Base-by-base conservation (phyloP, 2,888 invertebrate genomes). In the Nasonia oneida region DNA sequence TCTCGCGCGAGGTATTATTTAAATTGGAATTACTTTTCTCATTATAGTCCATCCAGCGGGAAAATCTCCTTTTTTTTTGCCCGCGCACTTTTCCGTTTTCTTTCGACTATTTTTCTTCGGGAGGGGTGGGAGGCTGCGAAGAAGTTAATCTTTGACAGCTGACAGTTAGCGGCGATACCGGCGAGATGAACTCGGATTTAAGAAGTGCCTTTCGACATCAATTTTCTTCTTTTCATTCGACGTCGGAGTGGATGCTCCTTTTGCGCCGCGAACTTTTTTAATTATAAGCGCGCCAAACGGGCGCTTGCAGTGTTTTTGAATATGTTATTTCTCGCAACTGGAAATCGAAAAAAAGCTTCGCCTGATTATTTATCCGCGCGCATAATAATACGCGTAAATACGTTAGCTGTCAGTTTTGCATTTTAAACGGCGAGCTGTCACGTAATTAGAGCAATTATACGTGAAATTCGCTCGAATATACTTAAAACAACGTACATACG, bases 1-100 rank as follows among this genome's bases (percentile, higher is more conserved):
- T 86, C 89, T 89, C 90, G 91, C 91, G 89, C 85, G 89, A 88
- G 90, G 91, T 92, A 92, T 93, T 93, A 93, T 93, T 93, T 92
- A 93, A 93, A 93, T 93, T 92, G 92, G 91, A 93, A 93, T 93
- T 92, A 92, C 93, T 93, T 93, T 93, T 93, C 93, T 93, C 93
- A 92, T 93, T 93, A 93, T 91, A 91, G 91, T 88, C 90, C 91
- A 92, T 86, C 92, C 92, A 90, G 91, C 92, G 89, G 89, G 92
- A 93, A 93, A 93, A 93, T 93, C 92, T 92, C 89, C 89, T 89
- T 91, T 90, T 83, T 81, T 77, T 82, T 81, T 64, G 33, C 89
- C 71, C 57, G 29, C 18, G 33, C 50, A 61, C 71, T 15, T 53
- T 78, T 71, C n/a, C 50, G 50, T 71, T 73, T 61, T 6, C 70